Conservation (phyloP, 2,888 invertebrate genomes). For the Chymomyza caudatula region DNA sequence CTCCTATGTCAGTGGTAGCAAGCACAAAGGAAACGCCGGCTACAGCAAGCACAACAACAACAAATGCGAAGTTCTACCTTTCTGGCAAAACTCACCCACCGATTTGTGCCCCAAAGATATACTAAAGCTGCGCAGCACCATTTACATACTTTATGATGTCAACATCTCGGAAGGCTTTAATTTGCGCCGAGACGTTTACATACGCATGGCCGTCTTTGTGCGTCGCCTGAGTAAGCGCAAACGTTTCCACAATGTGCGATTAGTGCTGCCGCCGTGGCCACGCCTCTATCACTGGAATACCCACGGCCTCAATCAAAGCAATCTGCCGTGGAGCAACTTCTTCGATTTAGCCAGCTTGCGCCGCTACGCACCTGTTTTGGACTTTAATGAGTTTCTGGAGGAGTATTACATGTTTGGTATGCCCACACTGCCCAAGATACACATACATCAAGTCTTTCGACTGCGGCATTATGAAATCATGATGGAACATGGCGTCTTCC, state of each 20-base stretch:
- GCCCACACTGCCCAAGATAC: conserved; percentile 64
- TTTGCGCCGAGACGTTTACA: conserved; percentile 95
- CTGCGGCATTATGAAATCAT: conserved; percentile 92
- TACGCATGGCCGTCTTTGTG: conserved; percentile 92
- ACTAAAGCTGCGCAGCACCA: conserved; percentile 46
- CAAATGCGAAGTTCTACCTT: conserved; percentile 20
- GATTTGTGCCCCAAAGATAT: conserved; percentile 45
- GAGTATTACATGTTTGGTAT: conserved; percentile 78
- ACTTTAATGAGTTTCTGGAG: conserved; percentile 88
- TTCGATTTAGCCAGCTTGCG: conserved; percentile 90
- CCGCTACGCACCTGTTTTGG: conserved; percentile 87
- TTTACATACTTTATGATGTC: conserved; percentile 92
- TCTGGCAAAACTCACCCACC: conserved; percentile 22
- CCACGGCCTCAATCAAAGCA: conserved; percentile 80
- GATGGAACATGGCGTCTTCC: conserved; percentile 88
- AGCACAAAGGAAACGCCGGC: background rate
- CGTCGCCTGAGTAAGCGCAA: conserved; percentile 81
- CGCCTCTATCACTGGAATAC: conserved; percentile 93
- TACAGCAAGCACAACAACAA: conserved; percentile 9
- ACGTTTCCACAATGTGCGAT: conserved; percentile 79
- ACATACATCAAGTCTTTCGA: conserved; percentile 87
- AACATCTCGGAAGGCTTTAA: conserved; percentile 98
- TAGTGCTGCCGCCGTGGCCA: conserved; percentile 96
- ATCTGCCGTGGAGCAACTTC: conserved; percentile 89
- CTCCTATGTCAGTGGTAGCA: background rate